These are phyloP conservation scores for Lucinisca nassula DNA, from an alignment of 2,888 invertebrate genomes.

Conservation along the genomic window DNA sequence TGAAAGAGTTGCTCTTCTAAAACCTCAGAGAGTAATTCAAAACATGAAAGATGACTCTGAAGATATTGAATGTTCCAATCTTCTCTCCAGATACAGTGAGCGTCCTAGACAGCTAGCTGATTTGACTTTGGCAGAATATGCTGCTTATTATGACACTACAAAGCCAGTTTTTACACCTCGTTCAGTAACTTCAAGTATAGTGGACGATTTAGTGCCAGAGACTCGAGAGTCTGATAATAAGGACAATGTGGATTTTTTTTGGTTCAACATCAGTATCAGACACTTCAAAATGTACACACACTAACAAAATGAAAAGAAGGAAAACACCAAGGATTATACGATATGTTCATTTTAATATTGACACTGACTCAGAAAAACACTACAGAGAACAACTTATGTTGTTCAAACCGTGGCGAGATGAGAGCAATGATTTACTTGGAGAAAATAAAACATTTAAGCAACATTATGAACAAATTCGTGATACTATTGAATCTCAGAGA, in stretches of 20 bases:
- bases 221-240: slow-evolving; percentile 22
- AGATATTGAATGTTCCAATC: slow-evolving; percentile 57
- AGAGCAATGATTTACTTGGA: slow-evolving; percentile 27
- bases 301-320: no score
- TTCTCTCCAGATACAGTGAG: slow-evolving; percentile 41
- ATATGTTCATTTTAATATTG: slow-evolving; percentile 67
- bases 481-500: slow-evolving; percentile 13
- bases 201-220: slow-evolving; percentile 37
- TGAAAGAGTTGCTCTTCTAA: slow-evolving; percentile 34
- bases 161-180: background rate
- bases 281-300: no score
- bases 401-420: slow-evolving; percentile 78
- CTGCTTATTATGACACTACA: slow-evolving; percentile 28
- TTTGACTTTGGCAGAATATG: slow-evolving; percentile 56
- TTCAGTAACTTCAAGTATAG: background rate
- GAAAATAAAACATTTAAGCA: slow-evolving; percentile 18
- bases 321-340: slow-evolving; percentile 47
- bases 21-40: slow-evolving; percentile 14
- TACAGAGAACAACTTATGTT: slow-evolving; percentile 81
- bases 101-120: slow-evolving; percentile 42
- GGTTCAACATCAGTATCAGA: no score
- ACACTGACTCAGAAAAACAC: slow-evolving; percentile 72
- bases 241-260: no score
- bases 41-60: slow-evolving; percentile 52
- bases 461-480: background rate